phyloP scores from a whole-genome alignment of 30 jellyfish, hydroid and myxozoan genomes.

The Hydractinia echinata region DNA sequence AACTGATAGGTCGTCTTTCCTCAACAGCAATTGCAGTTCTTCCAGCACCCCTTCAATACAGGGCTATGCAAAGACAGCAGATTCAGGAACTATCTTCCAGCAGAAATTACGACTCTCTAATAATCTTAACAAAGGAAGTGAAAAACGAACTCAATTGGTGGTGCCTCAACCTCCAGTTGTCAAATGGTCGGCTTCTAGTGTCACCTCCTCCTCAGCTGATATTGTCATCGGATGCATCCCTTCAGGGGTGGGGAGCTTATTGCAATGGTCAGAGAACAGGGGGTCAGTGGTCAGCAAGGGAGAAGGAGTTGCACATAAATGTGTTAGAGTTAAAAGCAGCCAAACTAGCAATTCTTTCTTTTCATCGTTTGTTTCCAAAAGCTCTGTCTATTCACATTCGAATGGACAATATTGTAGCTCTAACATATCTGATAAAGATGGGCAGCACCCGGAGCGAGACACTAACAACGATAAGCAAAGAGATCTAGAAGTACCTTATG shows the following conservation, averaged over 20 bases:
- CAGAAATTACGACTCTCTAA: too few species aligned
- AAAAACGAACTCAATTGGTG: too few species aligned
- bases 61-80: too few species aligned
- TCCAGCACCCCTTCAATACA: too few species aligned
- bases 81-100: too few species aligned
- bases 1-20: too few species aligned
- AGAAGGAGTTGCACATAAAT: neutral
- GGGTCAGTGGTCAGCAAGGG: too few species aligned
- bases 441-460: constrained; percentile 1
- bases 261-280: neutral
- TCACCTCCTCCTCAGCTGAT: neutral
- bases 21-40: too few species aligned
- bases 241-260: neutral
- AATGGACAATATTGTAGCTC: constrained; percentile 20
- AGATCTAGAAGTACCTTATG: constrained; percentile 5
- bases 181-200: neutral
- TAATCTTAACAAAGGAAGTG: too few species aligned
- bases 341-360: neutral
- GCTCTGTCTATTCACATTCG: neutral
- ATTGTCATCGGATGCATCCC: neutral
- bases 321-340: neutral
- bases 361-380: neutral
- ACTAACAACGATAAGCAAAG: neutral
- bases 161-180: too few species aligned
- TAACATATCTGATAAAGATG: neutral